Evolutionary conservation across 2,797 vertebrate genomes (phyloP), one percentile per base, ranked within the genome.

Genomic region (Peromyscus aztecus): DNA sequence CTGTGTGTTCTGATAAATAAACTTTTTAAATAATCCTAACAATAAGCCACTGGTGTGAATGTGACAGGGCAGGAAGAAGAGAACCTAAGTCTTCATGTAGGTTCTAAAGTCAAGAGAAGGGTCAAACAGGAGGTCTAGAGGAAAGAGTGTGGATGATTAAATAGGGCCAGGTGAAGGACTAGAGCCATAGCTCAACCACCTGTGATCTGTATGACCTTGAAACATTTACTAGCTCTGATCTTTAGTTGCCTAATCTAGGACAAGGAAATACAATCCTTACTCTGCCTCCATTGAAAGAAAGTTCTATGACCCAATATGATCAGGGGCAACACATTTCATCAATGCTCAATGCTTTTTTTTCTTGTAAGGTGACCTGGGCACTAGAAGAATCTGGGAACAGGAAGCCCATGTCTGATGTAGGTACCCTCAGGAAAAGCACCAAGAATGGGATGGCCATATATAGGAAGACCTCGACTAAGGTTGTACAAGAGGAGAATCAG

Each of bases 21-120:
- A 69, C 43, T 80, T 96, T 49, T 87, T 27, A 55, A 59, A 37
- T 95, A 94, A 89, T 76, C 75, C 57, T 57, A 94, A 82, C 83
- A 92, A 67, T 92, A 94, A 92, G 59, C n/a, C 57, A 23, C 29
- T 71, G 17, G 61, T 83, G 19, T 63, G 37, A 46, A 43, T 86
- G 89, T 63, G 65, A 59, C 34, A 63, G n/a, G 63, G 40, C 4
- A 59, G 37, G 23, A 86, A 5, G 6, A 80, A 75, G 29, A 46
- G 23, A 13, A 55, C 63, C 34, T 69, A 78, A 67, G 75, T 93
- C 57, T 75, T 34, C 43, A 69, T 87, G 11, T 59, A 95, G 24
- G 9, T 34, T 55, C 75, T 1, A 0, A 57, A 17, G 81, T 94
- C 76, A 73, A 91, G 49, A 83, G 12, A 55, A 29, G 34, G 63